Evolutionary conservation across 1,140 invertebrate species (phyloP), one percentile per base, ranked within the genome.

Genomic region (Belonocnema kinseyi): DNA sequence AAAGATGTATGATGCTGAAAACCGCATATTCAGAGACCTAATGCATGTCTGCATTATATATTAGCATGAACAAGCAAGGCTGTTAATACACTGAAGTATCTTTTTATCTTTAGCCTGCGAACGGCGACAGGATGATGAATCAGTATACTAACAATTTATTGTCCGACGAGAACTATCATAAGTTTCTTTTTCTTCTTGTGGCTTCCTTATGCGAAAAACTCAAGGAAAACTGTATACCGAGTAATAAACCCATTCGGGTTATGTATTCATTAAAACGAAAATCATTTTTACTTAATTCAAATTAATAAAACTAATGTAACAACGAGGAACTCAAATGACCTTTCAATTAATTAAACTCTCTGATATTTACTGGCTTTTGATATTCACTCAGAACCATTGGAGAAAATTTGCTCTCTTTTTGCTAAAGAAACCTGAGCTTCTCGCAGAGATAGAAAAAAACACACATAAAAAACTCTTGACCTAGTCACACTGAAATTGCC

Each of bases 401-500:
- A 0, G 10, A 46, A 46, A 46, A 46, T 46, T 46, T 46, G 40
- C 17, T 19, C 4, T 40, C 40, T n/a, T 33, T 0, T 66, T n/a
- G 33, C 26, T 40, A 3, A 26, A 61, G 33, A 33, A 33, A 8
- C 14, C 14, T n/a, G 13, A 40, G 14, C 16, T 40, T 40, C 40
- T 66, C 14, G 6, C 26, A 40, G 33, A 66, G 61, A 66, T n/a
- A 40, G 61, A 66, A 66, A 46, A 13, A 66, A 46, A 66, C 7
- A 33, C 26, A 33, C 3, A 33, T 5, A 66, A 66, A 40, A n/a
- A 7, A 33, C 61, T 40, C 61, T 66, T 40, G 61, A 66, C 13
- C 58, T 33, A 66, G 58, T 66, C 26, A 66, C 26, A 66, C 40
- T 66, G 61, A 66, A 66, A 66, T 66, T 66, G 61, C 61, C 14